These are phyloP conservation scores for Notoglanidium macrostoma DNA, from an alignment of 2,797 vertebrate species.

Conservation along the genomic window DNA sequence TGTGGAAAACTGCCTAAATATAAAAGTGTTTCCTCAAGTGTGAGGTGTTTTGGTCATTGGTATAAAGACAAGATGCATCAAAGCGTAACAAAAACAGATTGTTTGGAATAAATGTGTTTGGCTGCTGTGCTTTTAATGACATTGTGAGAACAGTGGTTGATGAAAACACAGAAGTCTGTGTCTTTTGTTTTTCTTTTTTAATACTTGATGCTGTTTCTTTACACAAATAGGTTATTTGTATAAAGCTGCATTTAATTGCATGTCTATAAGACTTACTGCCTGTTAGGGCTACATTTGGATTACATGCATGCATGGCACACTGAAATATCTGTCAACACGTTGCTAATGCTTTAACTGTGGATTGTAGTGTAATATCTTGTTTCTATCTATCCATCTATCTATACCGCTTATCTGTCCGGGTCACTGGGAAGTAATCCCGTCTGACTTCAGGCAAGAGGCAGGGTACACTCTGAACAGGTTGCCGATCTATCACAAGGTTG, in stretches of 20 bases:
- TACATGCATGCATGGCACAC: not conserved
- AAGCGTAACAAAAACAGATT: not conserved
- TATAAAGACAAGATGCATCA: not conserved
- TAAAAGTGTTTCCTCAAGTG: not conserved
- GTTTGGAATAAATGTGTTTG: not conserved
- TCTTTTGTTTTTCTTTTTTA: not conserved
- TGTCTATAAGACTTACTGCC: not conserved
- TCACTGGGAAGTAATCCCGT: no score
- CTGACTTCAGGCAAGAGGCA: no score
- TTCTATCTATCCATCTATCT: no score
- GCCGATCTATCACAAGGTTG: no score
- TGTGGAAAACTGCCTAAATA: not conserved
- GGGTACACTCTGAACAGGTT: no score
- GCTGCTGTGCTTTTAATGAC: not conserved
- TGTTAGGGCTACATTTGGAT: not conserved
- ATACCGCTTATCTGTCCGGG: no score
- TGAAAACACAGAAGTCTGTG: not conserved
- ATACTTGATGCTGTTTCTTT: not conserved
- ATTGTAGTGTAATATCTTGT: not conserved
- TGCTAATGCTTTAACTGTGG: not conserved
- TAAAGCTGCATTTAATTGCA: not conserved
- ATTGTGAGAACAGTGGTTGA: not conserved
- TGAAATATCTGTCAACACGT: not conserved
- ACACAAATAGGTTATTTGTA: not conserved
- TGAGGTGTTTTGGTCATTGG: not conserved